Evolutionary conservation across 2,113 vertebrate genomes (phyloP), one percentile per base, ranked within the genome.

Genomic region (Chinchilla lanigera): DNA sequence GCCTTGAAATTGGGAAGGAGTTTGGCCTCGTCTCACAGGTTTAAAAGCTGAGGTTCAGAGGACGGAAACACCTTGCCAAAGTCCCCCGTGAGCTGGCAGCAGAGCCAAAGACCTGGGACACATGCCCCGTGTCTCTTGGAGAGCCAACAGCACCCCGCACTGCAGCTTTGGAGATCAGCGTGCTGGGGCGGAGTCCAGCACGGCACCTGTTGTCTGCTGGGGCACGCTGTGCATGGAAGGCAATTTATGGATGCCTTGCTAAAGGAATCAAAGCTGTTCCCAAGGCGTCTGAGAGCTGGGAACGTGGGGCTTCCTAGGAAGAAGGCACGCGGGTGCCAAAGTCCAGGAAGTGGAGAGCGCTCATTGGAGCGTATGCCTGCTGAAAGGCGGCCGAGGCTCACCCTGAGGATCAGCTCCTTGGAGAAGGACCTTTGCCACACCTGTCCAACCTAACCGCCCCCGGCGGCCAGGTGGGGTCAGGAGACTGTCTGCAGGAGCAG

Each of bases 1-100:
- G 54, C 11, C 54, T 80, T 83, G 41, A 86, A 63, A 92, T 58
- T 1, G 0, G 35, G 28, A 69, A 81, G 7, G 58, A 92, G 50
- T 77, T 88, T 50, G 78, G 47, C 19, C 30, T 89, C 33, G 19
- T 83, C 69, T 63, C 54, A 75, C 38, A 71, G 60, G 71, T 28
- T 82, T 96, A 71, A 86, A 96, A 82, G 38, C 3, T 9, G 83
- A 87, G n/a, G 3, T 33, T 89, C 60, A 56, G 75, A 96, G n/a
- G 28, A 52, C n/a, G 63, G 28, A 77, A 77, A 81, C 33, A 5
- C 44, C 38, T 69, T 41, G 7, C 73, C 35, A 22, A 73, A 47
- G 30, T 54, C 60, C 50, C 93, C 35, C 33, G 38, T 0, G 2
- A 78, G 13, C 13, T 84, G 50, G 54, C 38, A 77, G 63, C 28